These are phyloP conservation scores for Istiophorus platypterus DNA, from an alignment of 2,113 vertebrate species.

Conservation along the genomic window DNA sequence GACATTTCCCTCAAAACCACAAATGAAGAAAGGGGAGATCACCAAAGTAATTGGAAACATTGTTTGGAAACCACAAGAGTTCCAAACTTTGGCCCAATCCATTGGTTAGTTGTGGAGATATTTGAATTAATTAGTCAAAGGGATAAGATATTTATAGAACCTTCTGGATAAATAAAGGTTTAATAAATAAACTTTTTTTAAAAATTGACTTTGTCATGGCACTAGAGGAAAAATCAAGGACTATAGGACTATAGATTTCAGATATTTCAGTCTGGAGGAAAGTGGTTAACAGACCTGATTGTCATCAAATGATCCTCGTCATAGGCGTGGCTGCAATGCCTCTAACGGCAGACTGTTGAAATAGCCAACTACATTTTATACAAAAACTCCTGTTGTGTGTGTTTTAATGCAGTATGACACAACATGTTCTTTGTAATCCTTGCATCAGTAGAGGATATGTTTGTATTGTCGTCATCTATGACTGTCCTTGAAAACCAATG, in stretches of 20 bases:
- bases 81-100: neutral
- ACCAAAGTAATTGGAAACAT: neutral
- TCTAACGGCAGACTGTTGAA: neutral
- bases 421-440: constrained; percentile 26
- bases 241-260: too few species aligned
- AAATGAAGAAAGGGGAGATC: neutral
- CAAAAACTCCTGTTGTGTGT: neutral
- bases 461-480: constrained; percentile 4
- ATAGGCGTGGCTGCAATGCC: neutral
- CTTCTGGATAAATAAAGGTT: neutral
- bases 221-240: too few species aligned
- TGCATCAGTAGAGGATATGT: constrained; percentile 11
- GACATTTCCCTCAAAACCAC: constrained; percentile 1
- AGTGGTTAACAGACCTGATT: neutral
- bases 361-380: neutral
- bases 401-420: neutral
- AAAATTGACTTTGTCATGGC: too few species aligned
- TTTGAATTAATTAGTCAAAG: neutral
- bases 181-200: too few species aligned
- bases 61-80: neutral
- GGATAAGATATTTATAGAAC: neutral
- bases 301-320: neutral
- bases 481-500: constrained; percentile 20
- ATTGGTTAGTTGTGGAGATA: neutral
- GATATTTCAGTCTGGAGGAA: neutral